Evolutionary conservation across 1,140 invertebrate genomes (phyloP), one percentile per base, ranked within the genome.

Genomic region (Drosophila ficusphila): DNA sequence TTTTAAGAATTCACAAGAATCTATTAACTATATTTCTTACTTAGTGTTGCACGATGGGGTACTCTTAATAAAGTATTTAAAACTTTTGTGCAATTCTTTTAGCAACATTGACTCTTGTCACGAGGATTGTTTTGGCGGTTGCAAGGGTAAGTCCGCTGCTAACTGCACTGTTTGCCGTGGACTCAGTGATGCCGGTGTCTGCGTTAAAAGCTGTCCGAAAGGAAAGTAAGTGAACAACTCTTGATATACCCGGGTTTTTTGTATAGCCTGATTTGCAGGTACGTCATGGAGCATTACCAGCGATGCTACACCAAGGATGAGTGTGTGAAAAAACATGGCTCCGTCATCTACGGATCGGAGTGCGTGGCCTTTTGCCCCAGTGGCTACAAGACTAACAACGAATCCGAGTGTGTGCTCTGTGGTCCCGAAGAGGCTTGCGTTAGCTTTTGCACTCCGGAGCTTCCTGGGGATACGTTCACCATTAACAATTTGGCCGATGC

Each of bases 61-160:
- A n/a, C n/a, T n/a, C n/a, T n/a, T n/a, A n/a, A n/a, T n/a, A n/a
- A n/a, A n/a, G n/a, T n/a, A n/a, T n/a, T n/a, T n/a, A n/a, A n/a
- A n/a, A n/a, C n/a, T n/a, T n/a, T n/a, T n/a, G n/a, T n/a, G n/a
- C n/a, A n/a, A n/a, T n/a, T n/a, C n/a, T 21, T 12, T 2, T 23
- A 73, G 69, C 9, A 54, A 42, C 11, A 53, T 64, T 7, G 39
- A 74, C 11, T 12, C 68, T 9, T 90, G 90, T 12, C 79, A 91
- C n/a, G 65, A 75, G 8, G 61, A 88, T 14, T 91, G 89, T 14
- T 53, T 91, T 9, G 90, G 89, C 0, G 89, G 90, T 9, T 90
- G 89, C 23, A 42, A 53, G 23, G 23, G 8, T 4, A 70, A 90
- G 44, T 79, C 74, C 6, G 69, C 69, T 4, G 47, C 57, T 1